These are phyloP conservation scores for Tetragonula clypearis DNA, from an alignment of 1,140 invertebrate genomes.

Conservation along the genomic window DNA sequence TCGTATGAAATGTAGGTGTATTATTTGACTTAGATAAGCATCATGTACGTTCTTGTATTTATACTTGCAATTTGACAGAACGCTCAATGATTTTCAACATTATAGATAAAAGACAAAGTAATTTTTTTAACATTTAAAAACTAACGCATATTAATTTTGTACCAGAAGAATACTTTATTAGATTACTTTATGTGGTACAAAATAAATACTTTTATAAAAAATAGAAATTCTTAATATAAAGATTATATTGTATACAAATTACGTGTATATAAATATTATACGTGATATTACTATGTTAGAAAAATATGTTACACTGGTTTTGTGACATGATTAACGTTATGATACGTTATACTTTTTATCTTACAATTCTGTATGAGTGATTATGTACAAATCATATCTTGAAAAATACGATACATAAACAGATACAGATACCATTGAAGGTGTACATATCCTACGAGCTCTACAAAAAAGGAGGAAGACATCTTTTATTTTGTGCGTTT, in stretches of 20 bases:
- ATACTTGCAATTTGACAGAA: neutral
- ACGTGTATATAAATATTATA: slow-evolving; percentile 28
- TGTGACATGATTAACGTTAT: neutral
- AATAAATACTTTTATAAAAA: slow-evolving; percentile 71
- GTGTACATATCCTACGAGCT: slow-evolving; percentile 14
- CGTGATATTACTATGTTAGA: slow-evolving; percentile 30
- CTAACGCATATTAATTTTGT: slow-evolving; percentile 21
- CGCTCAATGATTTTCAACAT: slow-evolving; percentile 1
- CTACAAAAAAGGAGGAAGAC: slow-evolving; percentile 7
- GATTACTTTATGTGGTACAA: slow-evolving; percentile 41
- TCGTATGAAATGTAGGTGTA: neutral
- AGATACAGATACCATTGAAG: slow-evolving; percentile 12
- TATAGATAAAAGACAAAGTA: neutral
- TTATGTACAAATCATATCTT: slow-evolving; percentile 44
- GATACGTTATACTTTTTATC: neutral
- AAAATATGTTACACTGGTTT: slow-evolving; percentile 50
- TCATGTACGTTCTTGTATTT: neutral
- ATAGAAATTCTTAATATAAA: slow-evolving; percentile 65
- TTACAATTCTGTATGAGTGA: neutral
- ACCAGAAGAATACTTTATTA: slow-evolving; percentile 50
- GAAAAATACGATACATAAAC: slow-evolving; percentile 8
- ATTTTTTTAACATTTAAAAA: neutral
- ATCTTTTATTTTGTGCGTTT: neutral
- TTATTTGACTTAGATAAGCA: neutral
- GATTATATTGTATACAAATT: slow-evolving; percentile 28